phyloP scores from a whole-genome alignment of 2,797 vertebrate genomes.

The Anguilla marmorata region DNA sequence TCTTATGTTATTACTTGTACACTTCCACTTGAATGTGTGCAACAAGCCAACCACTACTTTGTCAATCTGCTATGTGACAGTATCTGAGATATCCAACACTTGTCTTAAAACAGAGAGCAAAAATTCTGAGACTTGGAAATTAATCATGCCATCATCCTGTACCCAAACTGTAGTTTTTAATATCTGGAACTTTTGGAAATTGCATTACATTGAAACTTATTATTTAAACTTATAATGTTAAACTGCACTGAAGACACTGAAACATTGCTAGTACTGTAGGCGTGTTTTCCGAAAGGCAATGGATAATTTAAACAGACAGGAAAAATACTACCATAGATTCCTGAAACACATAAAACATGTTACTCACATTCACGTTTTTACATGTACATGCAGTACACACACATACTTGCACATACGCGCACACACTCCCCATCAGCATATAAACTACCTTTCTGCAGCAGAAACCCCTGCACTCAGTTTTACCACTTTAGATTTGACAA shows the following conservation, averaged over 20 bases:
- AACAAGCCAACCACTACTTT: not conserved
- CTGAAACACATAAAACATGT: not conserved
- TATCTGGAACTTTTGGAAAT: not conserved
- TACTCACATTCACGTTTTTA: no score
- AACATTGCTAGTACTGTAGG: not conserved
- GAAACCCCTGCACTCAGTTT: not conserved
- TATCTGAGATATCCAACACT: not conserved
- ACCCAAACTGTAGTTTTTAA: not conserved
- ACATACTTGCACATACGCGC: not conserved
- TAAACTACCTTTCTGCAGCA: not conserved
- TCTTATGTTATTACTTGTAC: no score
- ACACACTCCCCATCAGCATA: slow-evolving; percentile 11
- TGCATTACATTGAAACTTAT: not conserved
- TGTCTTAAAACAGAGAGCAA: not conserved
- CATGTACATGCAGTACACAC: no score
- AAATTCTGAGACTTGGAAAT: not conserved
- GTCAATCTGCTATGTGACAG: not conserved
- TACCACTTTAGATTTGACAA: not conserved
- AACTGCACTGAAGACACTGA: not conserved
- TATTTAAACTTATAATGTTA: not conserved
- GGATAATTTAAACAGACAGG: not conserved
- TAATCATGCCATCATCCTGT: not conserved
- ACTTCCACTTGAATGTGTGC: not conserved
- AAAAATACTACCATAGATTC: no score
- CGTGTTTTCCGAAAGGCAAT: not conserved